These are phyloP conservation scores for Hirundichthys speculiger DNA, from an alignment of 2,113 vertebrate species.

Conservation along the genomic window DNA sequence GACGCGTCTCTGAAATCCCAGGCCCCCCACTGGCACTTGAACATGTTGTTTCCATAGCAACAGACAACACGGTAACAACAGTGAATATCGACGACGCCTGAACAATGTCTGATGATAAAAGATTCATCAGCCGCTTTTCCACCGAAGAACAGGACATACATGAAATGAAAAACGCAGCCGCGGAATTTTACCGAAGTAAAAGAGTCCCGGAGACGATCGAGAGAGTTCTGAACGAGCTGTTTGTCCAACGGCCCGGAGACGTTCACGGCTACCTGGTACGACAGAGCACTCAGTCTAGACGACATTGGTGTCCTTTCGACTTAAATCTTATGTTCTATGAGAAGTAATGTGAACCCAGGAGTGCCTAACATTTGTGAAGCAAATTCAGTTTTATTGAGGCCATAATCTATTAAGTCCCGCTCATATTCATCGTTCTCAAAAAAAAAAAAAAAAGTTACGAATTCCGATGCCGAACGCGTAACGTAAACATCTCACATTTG, in stretches of 20 bases:
- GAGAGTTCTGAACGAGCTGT: conserved; percentile 78
- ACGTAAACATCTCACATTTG: no score
- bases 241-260: conserved; percentile 75
- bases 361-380: no score
- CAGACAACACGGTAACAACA: conserved; percentile 12
- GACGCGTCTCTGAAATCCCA: conserved; percentile 16
- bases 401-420: no score
- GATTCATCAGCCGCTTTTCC: background rate
- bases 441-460: no score
- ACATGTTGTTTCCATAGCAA: conserved; percentile 44
- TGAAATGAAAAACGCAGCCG: conserved; percentile 69
- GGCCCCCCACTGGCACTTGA: conserved; percentile 3
- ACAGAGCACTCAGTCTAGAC: background rate
- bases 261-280: conserved; percentile 86
- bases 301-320: background rate
- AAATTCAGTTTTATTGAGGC: no score
- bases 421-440: no score
- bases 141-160: conserved; percentile 47
- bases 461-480: no score
- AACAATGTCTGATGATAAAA: conserved; percentile 58
- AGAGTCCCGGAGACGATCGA: conserved; percentile 78
- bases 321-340: background rate
- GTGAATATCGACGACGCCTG: background rate
- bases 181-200: conserved; percentile 77
- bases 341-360: no score